Percentiles rank a stretch among this genome's conserved stretches.
These are phyloP conservation scores for Ibycter americanus DNA, from an alignment of 2,797 vertebrate genomes.

Conservation along the genomic window DNA sequence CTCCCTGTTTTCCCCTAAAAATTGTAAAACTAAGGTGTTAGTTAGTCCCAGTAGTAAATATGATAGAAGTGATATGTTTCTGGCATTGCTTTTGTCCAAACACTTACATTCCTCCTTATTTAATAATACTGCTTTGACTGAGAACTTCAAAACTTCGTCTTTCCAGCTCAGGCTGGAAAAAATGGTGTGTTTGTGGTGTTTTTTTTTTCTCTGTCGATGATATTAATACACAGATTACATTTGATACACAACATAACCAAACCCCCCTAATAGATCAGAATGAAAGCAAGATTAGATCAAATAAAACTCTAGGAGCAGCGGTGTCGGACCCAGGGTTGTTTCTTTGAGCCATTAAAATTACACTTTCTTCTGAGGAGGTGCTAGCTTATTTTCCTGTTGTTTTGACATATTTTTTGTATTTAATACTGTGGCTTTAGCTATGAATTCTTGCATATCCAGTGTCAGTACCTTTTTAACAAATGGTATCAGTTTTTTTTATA, in stretches of 20 bases:
- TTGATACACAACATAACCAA: not conserved
- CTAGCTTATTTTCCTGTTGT: not conserved
- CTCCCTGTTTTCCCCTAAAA: not conserved
- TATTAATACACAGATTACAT: not conserved
- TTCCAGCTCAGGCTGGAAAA: not conserved
- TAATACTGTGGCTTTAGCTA: not conserved
- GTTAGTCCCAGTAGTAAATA: not conserved
- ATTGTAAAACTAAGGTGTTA: not conserved
- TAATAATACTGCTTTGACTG: not conserved
- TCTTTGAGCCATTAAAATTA: not conserved
- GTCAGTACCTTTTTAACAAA: not conserved
- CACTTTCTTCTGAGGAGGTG: not conserved
- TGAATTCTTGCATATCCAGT: not conserved
- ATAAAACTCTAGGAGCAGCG: not conserved
- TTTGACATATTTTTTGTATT: not conserved
- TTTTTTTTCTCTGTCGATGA: not conserved
- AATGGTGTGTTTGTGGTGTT: not conserved
- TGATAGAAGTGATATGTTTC: not conserved
- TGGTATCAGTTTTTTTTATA: not conserved
- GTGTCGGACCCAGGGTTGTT: not conserved
- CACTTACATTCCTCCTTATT: not conserved
- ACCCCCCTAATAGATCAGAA: not conserved
- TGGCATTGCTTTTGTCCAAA: not conserved
- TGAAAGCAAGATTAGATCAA: not conserved
- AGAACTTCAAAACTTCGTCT: not conserved